Evolutionary conservation across 2,888 invertebrate species (phyloP), one percentile per base, ranked within the genome.

Genomic region (Scaptodrosophila latifasciaeformis): DNA sequence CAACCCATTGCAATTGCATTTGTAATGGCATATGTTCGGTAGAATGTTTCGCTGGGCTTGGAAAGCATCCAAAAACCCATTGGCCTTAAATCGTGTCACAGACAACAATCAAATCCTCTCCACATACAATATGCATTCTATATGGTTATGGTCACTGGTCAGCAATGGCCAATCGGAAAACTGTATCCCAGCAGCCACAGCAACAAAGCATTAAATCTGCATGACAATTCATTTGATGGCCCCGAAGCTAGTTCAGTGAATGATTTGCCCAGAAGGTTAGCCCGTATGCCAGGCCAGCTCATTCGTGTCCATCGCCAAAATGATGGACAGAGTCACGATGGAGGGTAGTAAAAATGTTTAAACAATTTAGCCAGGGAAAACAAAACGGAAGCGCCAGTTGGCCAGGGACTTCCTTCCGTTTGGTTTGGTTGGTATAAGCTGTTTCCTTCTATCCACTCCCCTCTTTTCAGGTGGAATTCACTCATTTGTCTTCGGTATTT

Each of bases 151-250:
- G 37, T 37, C 37, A 13, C 17, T 37, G 24, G 24, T 24, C 7
- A 7, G 24, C 4, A 7, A 24, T 24, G 24, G 37, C 37, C 13
- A 37, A 37, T 37, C 62, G 43, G 30, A 53, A 46, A 72, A 54
- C 42, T 57, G 58, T 48, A 17, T 6, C 10, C 24, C 57, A 49
- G 43, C 53, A 45, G 54, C 50, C n/a, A n/a, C n/a, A n/a, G n/a
- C n/a, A n/a, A n/a, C n/a, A n/a, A n/a, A n/a, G 18, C 54, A 69
- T 71, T 79, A 72, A 76, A 72, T 72, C 79, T 79, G 80, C 72
- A 79, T 79, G 54, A 58, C n/a, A n/a, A n/a, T n/a, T n/a, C n/a
- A n/a, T n/a, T n/a, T n/a, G n/a, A n/a, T n/a, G n/a, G n/a, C n/a
- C n/a, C n/a, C n/a, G n/a, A n/a, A n/a, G n/a, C n/a, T n/a, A n/a